These are phyloP conservation scores for Dipodomys merriami DNA, from an alignment of 2,113 vertebrate genomes.

Conservation along the genomic window DNA sequence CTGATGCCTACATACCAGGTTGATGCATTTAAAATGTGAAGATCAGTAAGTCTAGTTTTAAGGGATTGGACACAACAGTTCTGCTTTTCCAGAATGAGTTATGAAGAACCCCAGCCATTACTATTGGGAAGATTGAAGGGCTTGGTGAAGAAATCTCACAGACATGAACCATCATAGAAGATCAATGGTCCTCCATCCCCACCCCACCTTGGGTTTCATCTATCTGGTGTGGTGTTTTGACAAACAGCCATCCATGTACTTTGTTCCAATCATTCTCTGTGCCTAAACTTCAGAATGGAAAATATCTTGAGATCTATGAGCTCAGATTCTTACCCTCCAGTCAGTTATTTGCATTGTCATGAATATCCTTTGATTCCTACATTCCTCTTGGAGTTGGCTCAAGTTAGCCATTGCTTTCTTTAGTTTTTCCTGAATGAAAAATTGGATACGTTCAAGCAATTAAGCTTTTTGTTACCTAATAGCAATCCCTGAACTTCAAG, in stretches of 20 bases:
- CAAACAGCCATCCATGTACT: background rate
- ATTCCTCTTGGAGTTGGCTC: conserved; percentile 29
- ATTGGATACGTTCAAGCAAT: no score
- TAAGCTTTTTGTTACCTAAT: background rate
- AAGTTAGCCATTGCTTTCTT: conserved; percentile 21
- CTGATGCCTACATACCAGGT: background rate
- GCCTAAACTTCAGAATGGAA: background rate
- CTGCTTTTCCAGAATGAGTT: background rate
- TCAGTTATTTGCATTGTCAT: background rate
- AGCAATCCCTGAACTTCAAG: background rate
- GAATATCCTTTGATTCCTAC: background rate
- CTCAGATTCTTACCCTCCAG: conserved; percentile 58
- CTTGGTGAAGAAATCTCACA: background rate
- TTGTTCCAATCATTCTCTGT: background rate
- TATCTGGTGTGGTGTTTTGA: background rate
- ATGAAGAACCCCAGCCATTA: background rate
- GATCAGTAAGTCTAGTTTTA: background rate
- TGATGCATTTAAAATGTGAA: background rate
- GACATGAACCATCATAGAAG: background rate
- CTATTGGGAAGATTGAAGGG: background rate
- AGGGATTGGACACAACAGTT: background rate
- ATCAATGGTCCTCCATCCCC: no score
- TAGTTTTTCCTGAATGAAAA: conserved; percentile 60
- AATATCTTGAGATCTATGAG: background rate
- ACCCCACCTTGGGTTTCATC: background rate